phyloP scores from a whole-genome alignment of 2,113 vertebrate species.

The Parus major region DNA sequence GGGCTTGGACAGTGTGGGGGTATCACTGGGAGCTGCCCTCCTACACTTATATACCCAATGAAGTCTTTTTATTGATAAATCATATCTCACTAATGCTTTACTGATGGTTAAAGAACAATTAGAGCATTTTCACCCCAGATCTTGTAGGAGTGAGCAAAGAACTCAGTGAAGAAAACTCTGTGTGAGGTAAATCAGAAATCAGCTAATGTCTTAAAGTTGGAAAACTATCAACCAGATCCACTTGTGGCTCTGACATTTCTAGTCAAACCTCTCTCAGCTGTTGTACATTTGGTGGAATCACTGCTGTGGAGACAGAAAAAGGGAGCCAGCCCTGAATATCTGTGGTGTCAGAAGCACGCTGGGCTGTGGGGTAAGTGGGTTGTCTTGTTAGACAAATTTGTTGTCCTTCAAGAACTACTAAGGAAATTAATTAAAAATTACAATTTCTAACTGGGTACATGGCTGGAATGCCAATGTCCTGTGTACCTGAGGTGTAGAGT shows the following conservation, averaged over 20 bases:
- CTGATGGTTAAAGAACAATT: not conserved
- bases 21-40: not conserved
- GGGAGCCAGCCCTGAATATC: not conserved
- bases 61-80: not conserved
- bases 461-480: not conserved
- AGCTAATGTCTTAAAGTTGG: not conserved
- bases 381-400: not conserved
- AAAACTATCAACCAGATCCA: not conserved
- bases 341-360: not conserved
- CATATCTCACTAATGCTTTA: not conserved
- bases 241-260: not conserved
- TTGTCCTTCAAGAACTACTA: not conserved
- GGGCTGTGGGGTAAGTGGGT: not conserved
- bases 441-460: not conserved
- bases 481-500: not conserved
- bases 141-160: not conserved
- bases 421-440: conserved; percentile 33
- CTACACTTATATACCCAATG: not conserved
- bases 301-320: not conserved
- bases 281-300: not conserved
- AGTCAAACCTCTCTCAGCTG: not conserved
- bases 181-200: not conserved
- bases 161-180: not conserved
- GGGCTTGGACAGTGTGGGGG: not conserved
- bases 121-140: rapidly evolving